Evolutionary conservation across 2,888 invertebrate genomes (phyloP), one percentile per base, ranked within the genome.

Genomic region (Sussaba pulchella): DNA sequence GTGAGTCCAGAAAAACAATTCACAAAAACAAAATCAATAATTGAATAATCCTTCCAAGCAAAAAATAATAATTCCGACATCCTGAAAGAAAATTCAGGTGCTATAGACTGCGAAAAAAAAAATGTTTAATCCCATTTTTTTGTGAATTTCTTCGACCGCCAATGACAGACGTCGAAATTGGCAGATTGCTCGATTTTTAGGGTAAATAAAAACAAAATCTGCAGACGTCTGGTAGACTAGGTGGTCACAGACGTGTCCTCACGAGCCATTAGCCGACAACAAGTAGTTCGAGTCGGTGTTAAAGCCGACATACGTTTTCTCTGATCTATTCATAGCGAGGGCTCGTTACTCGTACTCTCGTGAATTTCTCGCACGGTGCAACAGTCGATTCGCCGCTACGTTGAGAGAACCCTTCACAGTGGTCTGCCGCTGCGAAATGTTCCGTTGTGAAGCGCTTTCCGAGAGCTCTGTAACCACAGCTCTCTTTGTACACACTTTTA

Each of bases 301-400:
- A 71, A 64, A 75, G 75, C 75, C 82, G 69, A 64, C 72, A 43
- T 76, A 67, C 71, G 80, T 75, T 81, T 77, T 73, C 85, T 88
- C 84, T 82, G 87, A 88, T 90, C 89, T 90, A 90, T 90, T 89
- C 87, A 88, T 88, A 89, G 90, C 87, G 86, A 82, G 24, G 31
- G 50, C 4, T 24, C 10, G 69, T 39, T 54, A 6, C 14, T 41
- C 9, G 39, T 39, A 52, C 69, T 54, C 54, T 69, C 54, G 24
- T 41, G 69, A 54, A 21, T 54, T 54, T 36, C 26, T 41, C 24
- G 50, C 36, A 17, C 52, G 36, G 41, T 52, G 69, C 41, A 10
- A 52, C 39, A 39, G 69, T 41, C 47, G 52, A 67, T 52, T 67
- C 41, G 39, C 26, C 47, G 43, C 57, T 31, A 2, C 19, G 36